A percentile compares a stretch with the other conserved stretches of the same genome.
These are phyloP conservation scores for Steinernema carpocapsae DNA, from an alignment of 2,888 invertebrate genomes.

Conservation along the genomic window DNA sequence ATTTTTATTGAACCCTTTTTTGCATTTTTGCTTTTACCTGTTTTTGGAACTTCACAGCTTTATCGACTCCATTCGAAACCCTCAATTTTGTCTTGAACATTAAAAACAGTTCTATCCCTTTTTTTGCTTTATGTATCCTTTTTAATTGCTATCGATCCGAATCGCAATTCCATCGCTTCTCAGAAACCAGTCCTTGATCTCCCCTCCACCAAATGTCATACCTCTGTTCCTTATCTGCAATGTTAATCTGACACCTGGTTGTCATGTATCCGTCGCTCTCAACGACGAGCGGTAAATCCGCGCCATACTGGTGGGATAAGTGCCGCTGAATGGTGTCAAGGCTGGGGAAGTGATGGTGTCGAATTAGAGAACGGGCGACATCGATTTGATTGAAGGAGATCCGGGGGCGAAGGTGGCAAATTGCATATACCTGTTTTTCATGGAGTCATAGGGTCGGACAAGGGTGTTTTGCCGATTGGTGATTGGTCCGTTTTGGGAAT, in stretches of 20 bases:
- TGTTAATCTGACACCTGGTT: constrained; percentile 21
- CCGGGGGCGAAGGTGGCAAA: not conserved
- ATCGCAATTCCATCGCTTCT: not conserved
- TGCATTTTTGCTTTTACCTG: too few species aligned
- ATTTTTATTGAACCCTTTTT: too few species aligned
- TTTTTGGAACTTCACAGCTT: too few species aligned
- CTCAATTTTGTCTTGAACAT: not conserved
- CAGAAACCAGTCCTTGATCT: not conserved
- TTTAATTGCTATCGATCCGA: not conserved
- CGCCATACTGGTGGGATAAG: not conserved
- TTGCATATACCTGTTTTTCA: not conserved
- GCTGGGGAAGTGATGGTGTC: not conserved
- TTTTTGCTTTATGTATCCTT: not conserved
- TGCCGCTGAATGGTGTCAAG: constrained; percentile 11
- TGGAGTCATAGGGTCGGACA: too few species aligned
- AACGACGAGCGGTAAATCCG: constrained; percentile 24
- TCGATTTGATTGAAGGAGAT: not conserved
- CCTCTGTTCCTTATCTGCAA: not conserved
- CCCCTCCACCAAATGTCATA: not conserved
- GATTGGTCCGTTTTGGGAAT: too few species aligned
- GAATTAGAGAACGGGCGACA: not conserved
- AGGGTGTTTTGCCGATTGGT: too few species aligned
- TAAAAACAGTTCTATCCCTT: not conserved
- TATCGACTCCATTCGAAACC: too few species aligned
- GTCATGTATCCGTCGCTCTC: constrained; percentile 16